Percentiles rank a stretch among this genome's conserved stretches.
These are phyloP conservation scores for Poecile montanus DNA, from an alignment of 2,797 vertebrate species.

Conservation along the genomic window DNA sequence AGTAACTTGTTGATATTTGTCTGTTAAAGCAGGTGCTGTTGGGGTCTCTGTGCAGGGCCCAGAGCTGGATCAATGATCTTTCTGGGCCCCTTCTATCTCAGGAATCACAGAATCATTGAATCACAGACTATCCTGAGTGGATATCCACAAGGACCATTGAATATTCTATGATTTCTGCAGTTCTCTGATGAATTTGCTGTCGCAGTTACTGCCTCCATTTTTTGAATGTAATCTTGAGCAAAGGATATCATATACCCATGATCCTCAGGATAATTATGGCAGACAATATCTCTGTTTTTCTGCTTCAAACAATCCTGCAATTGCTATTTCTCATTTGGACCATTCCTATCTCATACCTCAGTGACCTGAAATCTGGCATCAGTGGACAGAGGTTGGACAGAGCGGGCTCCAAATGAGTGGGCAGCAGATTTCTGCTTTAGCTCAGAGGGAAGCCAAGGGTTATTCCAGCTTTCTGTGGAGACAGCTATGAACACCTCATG, in stretches of 20 bases:
- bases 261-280: not conserved
- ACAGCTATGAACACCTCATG: not conserved
- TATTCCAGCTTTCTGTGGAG: not conserved
- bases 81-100: not conserved
- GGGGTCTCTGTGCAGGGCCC: not conserved
- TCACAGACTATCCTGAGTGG: not conserved
- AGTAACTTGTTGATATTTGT: not conserved
- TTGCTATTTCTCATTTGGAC: not conserved
- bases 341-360: not conserved
- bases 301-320: not conserved
- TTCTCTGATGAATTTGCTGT: not conserved
- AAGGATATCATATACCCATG: not conserved
- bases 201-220: not conserved
- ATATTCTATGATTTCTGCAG: not conserved
- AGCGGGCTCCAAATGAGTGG: not conserved
- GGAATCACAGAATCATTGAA: not conserved
- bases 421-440: not conserved
- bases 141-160: accelerated
- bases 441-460: not conserved
- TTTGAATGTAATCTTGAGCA: not conserved
- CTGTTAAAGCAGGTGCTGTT: too few relatives aligned
- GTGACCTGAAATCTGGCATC: not conserved
- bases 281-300: not conserved
- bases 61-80: not conserved
- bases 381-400: not conserved